A percentile compares a stretch with the other conserved stretches of the same genome.
Evolutionary conservation across 2,888 invertebrate species (phyloP).

Genomic region (Drosophila greeni): DNA sequence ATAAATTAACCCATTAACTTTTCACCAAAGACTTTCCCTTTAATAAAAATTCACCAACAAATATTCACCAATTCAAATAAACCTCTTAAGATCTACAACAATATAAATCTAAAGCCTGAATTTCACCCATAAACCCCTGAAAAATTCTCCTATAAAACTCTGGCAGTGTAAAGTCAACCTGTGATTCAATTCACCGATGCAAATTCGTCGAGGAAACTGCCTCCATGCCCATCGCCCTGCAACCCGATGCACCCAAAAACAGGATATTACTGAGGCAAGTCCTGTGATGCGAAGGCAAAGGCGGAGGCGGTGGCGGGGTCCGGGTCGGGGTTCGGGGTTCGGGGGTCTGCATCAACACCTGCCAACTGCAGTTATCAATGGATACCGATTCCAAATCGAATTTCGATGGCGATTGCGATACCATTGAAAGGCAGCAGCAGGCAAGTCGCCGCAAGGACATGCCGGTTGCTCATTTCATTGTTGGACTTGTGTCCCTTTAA

Average conservation of each 20-base stretch:
- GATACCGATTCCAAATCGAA: conserved; percentile 7
- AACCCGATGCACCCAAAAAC: conserved; percentile 4
- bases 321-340: too few species aligned
- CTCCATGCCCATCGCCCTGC: background rate
- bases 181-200: background rate
- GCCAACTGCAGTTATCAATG: conserved; percentile 21
- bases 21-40: background rate
- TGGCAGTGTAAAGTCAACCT: background rate
- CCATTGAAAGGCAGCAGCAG: background rate
- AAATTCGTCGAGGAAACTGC: background rate
- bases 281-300: background rate
- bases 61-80: background rate
- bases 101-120: too few species aligned
- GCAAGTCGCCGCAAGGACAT: conserved; percentile 4
- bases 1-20: too few species aligned
- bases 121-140: background rate
- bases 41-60: background rate
- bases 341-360: conserved; percentile 26
- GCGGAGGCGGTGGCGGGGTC: background rate
- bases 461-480: conserved; percentile 34
- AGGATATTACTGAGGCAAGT: conserved; percentile 15
- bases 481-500: conserved; percentile 39
- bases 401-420: background rate
- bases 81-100: background rate
- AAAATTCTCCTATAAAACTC: rapidly evolving